Base-by-base conservation (phyloP, 2,113 vertebrate species). In the Gallinago jamesoni region DNA sequence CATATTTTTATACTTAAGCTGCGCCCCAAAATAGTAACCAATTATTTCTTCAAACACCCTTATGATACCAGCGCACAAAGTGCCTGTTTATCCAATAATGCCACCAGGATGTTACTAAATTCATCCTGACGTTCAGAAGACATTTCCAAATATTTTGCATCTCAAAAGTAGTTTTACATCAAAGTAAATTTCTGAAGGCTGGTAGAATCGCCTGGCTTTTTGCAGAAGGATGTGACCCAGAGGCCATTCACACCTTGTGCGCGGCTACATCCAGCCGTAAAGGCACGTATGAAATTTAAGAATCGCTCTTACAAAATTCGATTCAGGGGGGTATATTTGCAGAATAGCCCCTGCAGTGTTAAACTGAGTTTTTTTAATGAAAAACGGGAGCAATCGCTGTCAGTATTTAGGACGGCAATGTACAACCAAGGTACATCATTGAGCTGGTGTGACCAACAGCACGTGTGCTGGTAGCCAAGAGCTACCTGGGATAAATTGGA, bases 81-180 rank as follows among this genome's bases (percentile, higher is more conserved):
- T 11, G 28, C 70, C 70, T 94, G 87, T 94, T 96, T 88, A 87
- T 82, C 92, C 90, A 94, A 82, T 57, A 97, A 87, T 30, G 24
- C 84, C 82, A 82, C 57, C 76, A 66, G 53, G 88, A 66, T 87
- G 59, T 84, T 66, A 62, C 85, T 95, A 92, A 94, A 94, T 92
- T 81, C 82, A 94, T 68, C 53, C 41, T 83, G 14, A 62, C 0
- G 1, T 86, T 92, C 45, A 41, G 84, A 93, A 83, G 41, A 91
- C 27, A 57, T 84, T 82, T 94, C 90, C 63, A 94, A 93, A 92
- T 94, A 86, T 85, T 97, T 94, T 92, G 67, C 88, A 73, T 62
- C 79, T 74, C 72, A 68, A 11, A 85, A 83, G 75, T 3, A 66
- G 41, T 17, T 17, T 86, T 76, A 74, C 63, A 59, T 70, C 75